Conservation (phyloP, 2,113 vertebrate genomes). For the Montifringilla adamsi region DNA sequence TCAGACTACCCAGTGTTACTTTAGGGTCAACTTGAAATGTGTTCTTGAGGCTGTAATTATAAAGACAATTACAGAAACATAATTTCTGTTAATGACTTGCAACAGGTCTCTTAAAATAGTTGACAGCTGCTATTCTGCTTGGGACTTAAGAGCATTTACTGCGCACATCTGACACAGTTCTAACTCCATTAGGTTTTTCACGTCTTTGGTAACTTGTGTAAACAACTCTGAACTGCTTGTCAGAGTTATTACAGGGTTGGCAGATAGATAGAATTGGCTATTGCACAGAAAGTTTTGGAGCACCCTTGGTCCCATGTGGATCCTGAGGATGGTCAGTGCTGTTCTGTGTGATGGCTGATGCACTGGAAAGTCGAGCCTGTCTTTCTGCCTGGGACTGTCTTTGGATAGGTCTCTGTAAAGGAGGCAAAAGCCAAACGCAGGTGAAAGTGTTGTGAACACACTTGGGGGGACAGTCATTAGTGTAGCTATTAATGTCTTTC, state of each 20-base stretch:
- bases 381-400: background rate
- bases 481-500: background rate
- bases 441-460: background rate
- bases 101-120: background rate
- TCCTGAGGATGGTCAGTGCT: rapidly evolving
- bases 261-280: background rate
- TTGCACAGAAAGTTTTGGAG: background rate
- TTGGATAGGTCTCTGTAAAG: background rate
- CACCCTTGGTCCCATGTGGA: rapidly evolving
- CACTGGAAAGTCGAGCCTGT: rapidly evolving
- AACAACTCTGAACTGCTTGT: background rate
- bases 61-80: background rate
- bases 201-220: background rate
- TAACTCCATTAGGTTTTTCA: background rate
- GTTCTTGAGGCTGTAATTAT: background rate
- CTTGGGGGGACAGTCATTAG: background rate
- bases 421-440: background rate
- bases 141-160: background rate
- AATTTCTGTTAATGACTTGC: background rate
- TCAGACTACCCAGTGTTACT: background rate
- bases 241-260: background rate
- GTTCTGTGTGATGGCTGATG: background rate
- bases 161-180: background rate
- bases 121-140: background rate
- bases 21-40: background rate